phyloP scores from a whole-genome alignment of 2,888 invertebrate species.

The Chymomyza fuscimana region DNA sequence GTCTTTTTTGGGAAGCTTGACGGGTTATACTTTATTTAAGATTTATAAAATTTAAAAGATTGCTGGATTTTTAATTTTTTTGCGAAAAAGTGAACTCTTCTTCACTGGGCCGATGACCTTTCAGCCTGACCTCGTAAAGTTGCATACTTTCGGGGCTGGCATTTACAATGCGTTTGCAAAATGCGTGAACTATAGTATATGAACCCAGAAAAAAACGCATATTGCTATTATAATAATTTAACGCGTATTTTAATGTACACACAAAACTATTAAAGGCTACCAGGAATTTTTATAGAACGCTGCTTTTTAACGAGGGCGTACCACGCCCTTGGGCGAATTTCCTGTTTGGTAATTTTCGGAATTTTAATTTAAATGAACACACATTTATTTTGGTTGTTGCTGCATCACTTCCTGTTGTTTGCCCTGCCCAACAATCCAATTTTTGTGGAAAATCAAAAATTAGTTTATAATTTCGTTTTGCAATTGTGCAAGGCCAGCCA shows the following conservation, averaged over 20 bases:
- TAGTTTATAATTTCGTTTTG: constrained; percentile 55
- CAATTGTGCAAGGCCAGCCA: constrained; percentile 23
- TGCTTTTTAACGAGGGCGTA: background rate
- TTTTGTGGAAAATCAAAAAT: constrained; percentile 36
- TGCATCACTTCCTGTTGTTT: constrained; percentile 13
- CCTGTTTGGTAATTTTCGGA: constrained; percentile 15
- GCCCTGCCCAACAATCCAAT: constrained; percentile 32
- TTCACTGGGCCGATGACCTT: no score
- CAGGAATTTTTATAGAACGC: background rate
- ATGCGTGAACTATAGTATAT: background rate
- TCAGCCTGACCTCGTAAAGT: background rate
- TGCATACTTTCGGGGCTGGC: constrained; percentile 18
- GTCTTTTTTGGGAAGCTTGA: no score
- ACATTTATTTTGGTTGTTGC: background rate
- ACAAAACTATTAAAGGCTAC: background rate
- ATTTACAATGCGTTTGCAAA: background rate
- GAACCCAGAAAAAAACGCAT: background rate
- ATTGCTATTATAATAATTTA: background rate
- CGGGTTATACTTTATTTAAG: no score
- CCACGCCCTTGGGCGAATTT: background rate
- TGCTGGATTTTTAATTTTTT: no score
- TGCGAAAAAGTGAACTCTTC: no score
- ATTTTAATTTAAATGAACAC: constrained; percentile 50
- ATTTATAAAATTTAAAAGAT: no score
- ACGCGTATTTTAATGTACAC: background rate